phyloP scores from a whole-genome alignment of 2,888 invertebrate species.

The Prosopocoilus inquinatus region DNA sequence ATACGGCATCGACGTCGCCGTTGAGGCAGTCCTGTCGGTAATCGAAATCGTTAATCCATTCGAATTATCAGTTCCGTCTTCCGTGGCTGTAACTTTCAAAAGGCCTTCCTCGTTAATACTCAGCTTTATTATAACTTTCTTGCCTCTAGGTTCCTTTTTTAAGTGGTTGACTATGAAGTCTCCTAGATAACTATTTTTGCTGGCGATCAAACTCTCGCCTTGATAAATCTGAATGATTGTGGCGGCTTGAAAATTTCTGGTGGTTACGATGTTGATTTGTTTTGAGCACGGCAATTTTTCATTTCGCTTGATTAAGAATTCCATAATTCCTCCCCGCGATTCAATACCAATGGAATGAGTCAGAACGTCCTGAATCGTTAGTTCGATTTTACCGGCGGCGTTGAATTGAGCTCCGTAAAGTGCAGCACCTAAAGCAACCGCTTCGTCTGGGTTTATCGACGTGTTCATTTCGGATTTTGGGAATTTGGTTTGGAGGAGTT shows the following conservation, averaged over 20 bases:
- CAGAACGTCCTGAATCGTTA: not conserved
- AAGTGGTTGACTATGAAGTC: not conserved
- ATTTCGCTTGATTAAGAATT: slow-evolving; percentile 28
- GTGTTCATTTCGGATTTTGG: slow-evolving; percentile 23
- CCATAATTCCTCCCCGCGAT: slow-evolving; percentile 24
- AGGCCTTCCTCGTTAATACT: slow-evolving; percentile 5
- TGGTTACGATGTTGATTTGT: slow-evolving; percentile 10
- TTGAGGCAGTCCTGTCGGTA: too few species aligned
- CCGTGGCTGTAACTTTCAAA: not conserved
- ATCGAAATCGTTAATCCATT: not conserved
- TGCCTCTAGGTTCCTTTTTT: not conserved
- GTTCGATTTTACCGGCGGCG: slow-evolving; percentile 17
- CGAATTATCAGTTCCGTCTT: not conserved
- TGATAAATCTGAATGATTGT: slow-evolving; percentile 5
- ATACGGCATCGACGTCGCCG: too few species aligned
- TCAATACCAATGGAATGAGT: slow-evolving; percentile 21
- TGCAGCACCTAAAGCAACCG: slow-evolving; percentile 36
- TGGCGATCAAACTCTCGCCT: slow-evolving; percentile 6
- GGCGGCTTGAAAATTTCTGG: slow-evolving; percentile 22
- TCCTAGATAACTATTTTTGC: slow-evolving; percentile 5
- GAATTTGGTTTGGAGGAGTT: slow-evolving; percentile 29
- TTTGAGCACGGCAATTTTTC: slow-evolving; percentile 22
- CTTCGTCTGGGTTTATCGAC: slow-evolving; percentile 34
- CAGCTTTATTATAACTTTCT: slow-evolving; percentile 3
- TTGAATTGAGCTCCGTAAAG: slow-evolving; percentile 28